Conservation (phyloP, 53 echinoderm and acorn worm species). For the Temnopleurus reevesii region DNA sequence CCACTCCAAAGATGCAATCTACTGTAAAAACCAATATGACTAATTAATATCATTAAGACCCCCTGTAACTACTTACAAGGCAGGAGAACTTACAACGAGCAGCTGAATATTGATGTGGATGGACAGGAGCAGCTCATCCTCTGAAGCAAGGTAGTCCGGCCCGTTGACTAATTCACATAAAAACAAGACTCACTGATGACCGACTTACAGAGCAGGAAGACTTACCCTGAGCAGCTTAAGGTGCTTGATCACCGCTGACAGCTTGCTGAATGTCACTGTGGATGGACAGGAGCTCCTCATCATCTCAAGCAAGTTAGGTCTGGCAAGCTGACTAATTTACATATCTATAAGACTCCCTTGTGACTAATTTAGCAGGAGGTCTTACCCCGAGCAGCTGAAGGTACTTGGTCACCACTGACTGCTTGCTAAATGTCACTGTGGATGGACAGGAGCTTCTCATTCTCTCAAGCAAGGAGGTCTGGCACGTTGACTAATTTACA, state of each 20-base stretch:
- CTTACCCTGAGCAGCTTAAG: slow-evolving; percentile 84
- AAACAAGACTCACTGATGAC: too few relatives aligned
- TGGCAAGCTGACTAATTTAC: slow-evolving; percentile 81
- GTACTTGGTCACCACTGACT: slow-evolving; percentile 84
- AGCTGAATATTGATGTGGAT: slow-evolving; percentile 74
- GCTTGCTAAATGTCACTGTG: slow-evolving; percentile 74
- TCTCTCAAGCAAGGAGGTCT: slow-evolving; percentile 83
- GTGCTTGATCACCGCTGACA: slow-evolving; percentile 89
- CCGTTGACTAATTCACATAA: too few relatives aligned
- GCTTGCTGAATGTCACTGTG: slow-evolving; percentile 80
- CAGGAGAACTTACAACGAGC: too few relatives aligned
- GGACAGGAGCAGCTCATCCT: slow-evolving; percentile 77
- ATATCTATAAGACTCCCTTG: too few relatives aligned
- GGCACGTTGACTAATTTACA: too few relatives aligned
- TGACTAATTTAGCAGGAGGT: too few relatives aligned
- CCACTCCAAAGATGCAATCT: too few relatives aligned
- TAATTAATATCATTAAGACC: too few relatives aligned
- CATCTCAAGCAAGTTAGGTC: slow-evolving; percentile 92
- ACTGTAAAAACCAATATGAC: too few relatives aligned
- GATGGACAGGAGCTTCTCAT: slow-evolving; percentile 76
- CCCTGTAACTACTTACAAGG: too few relatives aligned
- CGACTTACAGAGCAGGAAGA: too few relatives aligned
- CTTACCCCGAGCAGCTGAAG: slow-evolving; percentile 79
- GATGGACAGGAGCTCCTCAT: slow-evolving; percentile 80
- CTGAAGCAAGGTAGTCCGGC: slow-evolving; percentile 85